phyloP scores from a whole-genome alignment of 64 coral and sea anemone genomes.

The Stichodactyla mertensii region DNA sequence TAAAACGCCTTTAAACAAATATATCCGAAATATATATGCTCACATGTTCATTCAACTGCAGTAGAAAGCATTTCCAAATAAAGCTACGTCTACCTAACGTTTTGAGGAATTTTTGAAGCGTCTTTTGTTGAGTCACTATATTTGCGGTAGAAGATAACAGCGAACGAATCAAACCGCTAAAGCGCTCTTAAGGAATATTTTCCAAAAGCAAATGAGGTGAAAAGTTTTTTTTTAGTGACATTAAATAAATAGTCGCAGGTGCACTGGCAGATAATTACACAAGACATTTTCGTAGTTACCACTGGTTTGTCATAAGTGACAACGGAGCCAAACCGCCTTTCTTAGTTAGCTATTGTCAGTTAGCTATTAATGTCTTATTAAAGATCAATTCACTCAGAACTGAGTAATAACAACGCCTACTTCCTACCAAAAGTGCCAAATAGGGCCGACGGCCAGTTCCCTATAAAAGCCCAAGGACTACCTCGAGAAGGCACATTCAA shows the following conservation, averaged over 20 bases:
- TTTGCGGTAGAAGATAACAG: conserved; percentile 12
- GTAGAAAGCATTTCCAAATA: neutral
- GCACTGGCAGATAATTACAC: conserved; percentile 3
- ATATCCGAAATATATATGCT: neutral
- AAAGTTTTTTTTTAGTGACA: neutral
- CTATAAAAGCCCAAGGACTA: neutral
- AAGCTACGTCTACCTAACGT: neutral
- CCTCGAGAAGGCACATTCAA: neutral
- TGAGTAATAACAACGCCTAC: neutral
- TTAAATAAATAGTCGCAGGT: neutral
- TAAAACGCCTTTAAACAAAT: neutral
- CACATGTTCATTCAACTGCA: neutral
- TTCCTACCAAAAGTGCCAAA: neutral
- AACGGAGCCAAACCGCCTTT: neutral
- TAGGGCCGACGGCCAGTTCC: neutral
- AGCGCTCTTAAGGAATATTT: neutral
- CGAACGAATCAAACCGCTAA: neutral
- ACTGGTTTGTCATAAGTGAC: neutral
- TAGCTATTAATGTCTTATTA: neutral
- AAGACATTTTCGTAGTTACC: neutral
- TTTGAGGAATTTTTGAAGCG: neutral
- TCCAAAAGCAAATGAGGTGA: neutral
- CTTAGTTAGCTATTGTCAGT: conserved; percentile 1
- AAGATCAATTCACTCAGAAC: conserved; percentile 8
- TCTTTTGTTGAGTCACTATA: neutral